Conservation (phyloP, 2,888 invertebrate genomes). For the Aproaerema taeniolella region DNA sequence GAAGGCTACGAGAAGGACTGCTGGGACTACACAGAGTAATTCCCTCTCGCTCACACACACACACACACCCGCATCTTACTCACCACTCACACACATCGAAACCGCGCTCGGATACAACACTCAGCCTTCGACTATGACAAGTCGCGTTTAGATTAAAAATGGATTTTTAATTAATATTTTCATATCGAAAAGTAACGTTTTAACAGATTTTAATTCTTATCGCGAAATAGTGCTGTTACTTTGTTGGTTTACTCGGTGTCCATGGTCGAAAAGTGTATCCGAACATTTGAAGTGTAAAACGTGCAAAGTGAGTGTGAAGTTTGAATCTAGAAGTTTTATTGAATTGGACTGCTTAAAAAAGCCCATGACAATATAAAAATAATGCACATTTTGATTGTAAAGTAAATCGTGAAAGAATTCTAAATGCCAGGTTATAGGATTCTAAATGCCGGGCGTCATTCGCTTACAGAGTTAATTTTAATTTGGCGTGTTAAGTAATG, state of each 20-base stretch:
- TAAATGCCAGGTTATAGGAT: too few species aligned
- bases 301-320: background rate
- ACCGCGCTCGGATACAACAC: conserved; percentile 6
- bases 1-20: conserved; percentile 99
- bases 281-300: too few species aligned
- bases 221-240: too few species aligned
- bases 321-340: conserved; percentile 1
- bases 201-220: too few species aligned
- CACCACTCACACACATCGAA: conserved; percentile 11
- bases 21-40: conserved; percentile 96
- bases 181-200: too few species aligned
- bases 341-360: conserved; percentile 5
- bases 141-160: too few species aligned
- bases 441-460: background rate
- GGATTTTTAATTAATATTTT: too few species aligned
- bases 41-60: conserved; percentile 29
- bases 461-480: background rate
- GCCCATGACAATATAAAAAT: conserved; percentile 4
- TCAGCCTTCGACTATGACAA: too few species aligned
- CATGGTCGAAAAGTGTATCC: too few species aligned
- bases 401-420: background rate
- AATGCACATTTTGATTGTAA: background rate
- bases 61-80: conserved; percentile 23
- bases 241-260: too few species aligned
- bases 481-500: background rate